These are phyloP conservation scores for Enteromius anoplus DNA, from an alignment of 2,797 vertebrate species.

Conservation along the genomic window DNA sequence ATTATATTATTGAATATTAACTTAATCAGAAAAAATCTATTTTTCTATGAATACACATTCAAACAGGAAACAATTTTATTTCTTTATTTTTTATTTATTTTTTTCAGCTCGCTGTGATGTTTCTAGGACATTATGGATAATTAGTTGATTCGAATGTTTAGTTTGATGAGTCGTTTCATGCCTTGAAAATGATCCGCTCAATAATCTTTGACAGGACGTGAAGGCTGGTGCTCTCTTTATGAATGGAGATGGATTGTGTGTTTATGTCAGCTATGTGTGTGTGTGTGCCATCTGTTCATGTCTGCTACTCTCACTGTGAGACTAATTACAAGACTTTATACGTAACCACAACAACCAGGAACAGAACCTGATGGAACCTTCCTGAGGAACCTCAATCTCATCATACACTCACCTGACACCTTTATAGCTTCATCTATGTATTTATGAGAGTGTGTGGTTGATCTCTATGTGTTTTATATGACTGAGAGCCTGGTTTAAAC, in stretches of 20 bases:
- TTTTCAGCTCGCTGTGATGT: background rate
- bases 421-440: background rate
- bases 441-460: background rate
- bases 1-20: too few species aligned
- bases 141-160: slow-evolving; percentile 18
- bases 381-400: background rate
- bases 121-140: background rate
- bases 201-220: slow-evolving; percentile 13
- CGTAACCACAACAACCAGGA: slow-evolving; percentile 65
- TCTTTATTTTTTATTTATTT: background rate
- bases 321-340: slow-evolving; percentile 82
- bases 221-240: slow-evolving; percentile 15
- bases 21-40: background rate
- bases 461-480: background rate
- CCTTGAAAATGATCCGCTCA: background rate
- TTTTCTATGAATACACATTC: background rate
- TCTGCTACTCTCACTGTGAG: slow-evolving; percentile 74
- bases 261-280: slow-evolving; percentile 34
- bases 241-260: slow-evolving; percentile 22
- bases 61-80: background rate
- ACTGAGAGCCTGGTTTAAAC: background rate
- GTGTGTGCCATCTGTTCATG: slow-evolving; percentile 75
- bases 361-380: slow-evolving; percentile 18
- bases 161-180: background rate
- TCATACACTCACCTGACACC: slow-evolving; percentile 39